phyloP scores from a whole-genome alignment of 1,140 invertebrate species.

The Cataglyphis hispanica region DNA sequence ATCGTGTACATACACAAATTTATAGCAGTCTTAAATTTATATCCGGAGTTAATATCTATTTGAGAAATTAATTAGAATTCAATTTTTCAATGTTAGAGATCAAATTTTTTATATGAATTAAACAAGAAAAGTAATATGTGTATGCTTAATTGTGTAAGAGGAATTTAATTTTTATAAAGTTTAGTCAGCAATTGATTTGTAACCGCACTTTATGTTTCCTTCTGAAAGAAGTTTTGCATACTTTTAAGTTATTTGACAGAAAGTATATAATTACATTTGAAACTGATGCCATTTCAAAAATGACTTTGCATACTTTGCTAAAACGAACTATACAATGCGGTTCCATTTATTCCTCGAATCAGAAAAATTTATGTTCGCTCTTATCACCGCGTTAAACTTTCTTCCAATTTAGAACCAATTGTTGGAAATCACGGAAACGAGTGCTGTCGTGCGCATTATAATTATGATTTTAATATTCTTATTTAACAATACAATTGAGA shows the following conservation, averaged over 20 bases:
- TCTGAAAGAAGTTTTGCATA: background rate
- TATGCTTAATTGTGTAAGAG: background rate
- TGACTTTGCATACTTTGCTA: constrained; percentile 17
- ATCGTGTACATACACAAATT: constrained; percentile 1
- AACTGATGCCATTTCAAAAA: constrained; percentile 16
- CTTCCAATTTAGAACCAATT: constrained; percentile 16
- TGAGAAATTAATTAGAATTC: background rate
- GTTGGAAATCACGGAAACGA: background rate
- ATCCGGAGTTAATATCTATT: no score
- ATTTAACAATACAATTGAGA: background rate
- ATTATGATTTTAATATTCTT: background rate
- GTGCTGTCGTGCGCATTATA: background rate
- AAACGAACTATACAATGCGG: background rate
- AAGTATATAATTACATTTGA: background rate
- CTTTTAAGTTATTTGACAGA: background rate
- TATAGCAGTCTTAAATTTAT: background rate
- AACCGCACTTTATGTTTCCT: background rate
- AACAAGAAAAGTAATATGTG: background rate
- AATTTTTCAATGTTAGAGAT: background rate
- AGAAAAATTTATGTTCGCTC: background rate
- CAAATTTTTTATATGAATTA: no score
- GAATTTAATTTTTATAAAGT: background rate
- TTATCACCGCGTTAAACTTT: constrained; percentile 19
- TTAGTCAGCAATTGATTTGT: background rate
- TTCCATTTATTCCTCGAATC: background rate